Conservation (phyloP, 2,888 invertebrate genomes). For the Hetaerina titia region DNA sequence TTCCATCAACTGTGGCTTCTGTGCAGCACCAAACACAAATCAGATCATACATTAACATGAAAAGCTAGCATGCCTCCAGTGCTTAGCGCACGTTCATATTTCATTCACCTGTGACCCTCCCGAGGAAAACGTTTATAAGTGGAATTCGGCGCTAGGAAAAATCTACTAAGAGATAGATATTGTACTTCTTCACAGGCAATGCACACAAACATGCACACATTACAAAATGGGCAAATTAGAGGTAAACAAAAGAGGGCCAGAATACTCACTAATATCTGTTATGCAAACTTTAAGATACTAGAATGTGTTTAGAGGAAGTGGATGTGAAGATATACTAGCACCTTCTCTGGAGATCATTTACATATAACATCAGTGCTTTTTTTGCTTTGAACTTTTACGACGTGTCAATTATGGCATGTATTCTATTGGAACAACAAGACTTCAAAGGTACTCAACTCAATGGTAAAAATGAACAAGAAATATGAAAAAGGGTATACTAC, state of each 20-base stretch:
- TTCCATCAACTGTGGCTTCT: constrained; percentile 27
- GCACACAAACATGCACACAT: constrained; percentile 9
- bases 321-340: constrained; percentile 33
- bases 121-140: constrained; percentile 17
- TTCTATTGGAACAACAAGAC: constrained; percentile 48
- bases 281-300: constrained; percentile 34
- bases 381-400: constrained; percentile 56
- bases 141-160: constrained; percentile 55
- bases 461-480: constrained; percentile 34
- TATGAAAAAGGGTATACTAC: background rate
- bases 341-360: constrained; percentile 62
- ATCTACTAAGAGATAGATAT: constrained; percentile 56
- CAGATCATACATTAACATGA: constrained; percentile 17
- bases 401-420: constrained; percentile 43
- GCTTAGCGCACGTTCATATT: constrained; percentile 28
- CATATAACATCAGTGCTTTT: constrained; percentile 28
- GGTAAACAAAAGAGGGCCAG: constrained; percentile 41
- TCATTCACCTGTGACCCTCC: constrained; percentile 47
- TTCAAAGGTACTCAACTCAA: constrained; percentile 17
- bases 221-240: constrained; percentile 23
- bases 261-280: constrained; percentile 34
- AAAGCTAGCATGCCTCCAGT: constrained; percentile 20
- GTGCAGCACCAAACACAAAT: constrained; percentile 55
- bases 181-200: constrained; percentile 60
- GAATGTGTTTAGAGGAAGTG: constrained; percentile 23